These are phyloP conservation scores for Imbricaverruca yamaguchii DNA, from an alignment of 2,888 invertebrate genomes.

Conservation along the genomic window DNA sequence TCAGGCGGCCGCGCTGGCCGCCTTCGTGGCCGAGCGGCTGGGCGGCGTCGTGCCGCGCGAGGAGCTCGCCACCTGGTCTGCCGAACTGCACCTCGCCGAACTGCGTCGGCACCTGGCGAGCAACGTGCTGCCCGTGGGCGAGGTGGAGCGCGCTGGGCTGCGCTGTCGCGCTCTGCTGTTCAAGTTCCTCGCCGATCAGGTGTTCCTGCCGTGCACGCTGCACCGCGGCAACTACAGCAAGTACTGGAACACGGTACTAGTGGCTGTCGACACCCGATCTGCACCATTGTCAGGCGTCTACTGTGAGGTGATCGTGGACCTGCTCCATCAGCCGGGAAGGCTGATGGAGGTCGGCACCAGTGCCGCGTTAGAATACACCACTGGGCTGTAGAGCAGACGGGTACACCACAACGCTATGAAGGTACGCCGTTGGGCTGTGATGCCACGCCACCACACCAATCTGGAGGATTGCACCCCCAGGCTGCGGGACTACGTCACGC, in stretches of 20 bases:
- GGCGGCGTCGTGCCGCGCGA: background rate
- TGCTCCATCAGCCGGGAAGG: background rate
- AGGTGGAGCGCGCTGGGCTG: background rate
- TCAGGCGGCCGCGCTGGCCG: background rate
- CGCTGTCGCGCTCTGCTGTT: constrained; percentile 6
- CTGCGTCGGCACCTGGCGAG: background rate
- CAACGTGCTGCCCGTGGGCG: constrained; percentile 10
- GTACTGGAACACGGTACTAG: constrained; percentile 9
- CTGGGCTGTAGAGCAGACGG: background rate
- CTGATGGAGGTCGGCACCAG: background rate
- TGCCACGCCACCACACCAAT: too few species aligned
- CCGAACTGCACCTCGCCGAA: background rate
- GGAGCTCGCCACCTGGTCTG: background rate
- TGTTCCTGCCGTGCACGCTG: background rate
- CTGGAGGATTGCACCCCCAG: too few species aligned
- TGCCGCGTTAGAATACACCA: background rate
- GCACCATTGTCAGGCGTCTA: background rate
- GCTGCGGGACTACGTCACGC: too few species aligned
- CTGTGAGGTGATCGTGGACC: background rate
- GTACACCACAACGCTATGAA: too few species aligned
- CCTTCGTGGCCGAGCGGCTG: background rate
- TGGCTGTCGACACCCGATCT: background rate
- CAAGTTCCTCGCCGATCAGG: constrained; percentile 20
- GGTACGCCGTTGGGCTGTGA: too few species aligned
- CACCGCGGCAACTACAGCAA: background rate